Evolutionary conservation across 2,888 invertebrate genomes (phyloP).

Genomic region (Cyaniris semiargus): DNA sequence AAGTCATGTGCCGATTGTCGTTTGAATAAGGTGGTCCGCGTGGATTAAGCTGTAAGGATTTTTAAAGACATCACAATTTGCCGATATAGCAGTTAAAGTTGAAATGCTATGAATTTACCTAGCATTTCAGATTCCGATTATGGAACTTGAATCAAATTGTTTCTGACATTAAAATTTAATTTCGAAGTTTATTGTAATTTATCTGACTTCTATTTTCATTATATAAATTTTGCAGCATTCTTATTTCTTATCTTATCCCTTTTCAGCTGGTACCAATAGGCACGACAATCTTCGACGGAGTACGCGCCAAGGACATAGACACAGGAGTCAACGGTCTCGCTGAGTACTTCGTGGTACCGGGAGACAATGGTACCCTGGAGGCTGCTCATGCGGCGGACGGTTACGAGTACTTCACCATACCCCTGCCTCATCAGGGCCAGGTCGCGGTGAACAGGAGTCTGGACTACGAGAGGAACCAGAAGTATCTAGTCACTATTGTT

Average conservation of each 20-base stretch:
- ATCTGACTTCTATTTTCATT: too few species aligned
- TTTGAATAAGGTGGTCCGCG: background rate
- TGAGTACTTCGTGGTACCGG: slow-evolving; percentile 91
- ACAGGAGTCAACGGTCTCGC: slow-evolving; percentile 93
- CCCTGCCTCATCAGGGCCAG: slow-evolving; percentile 92
- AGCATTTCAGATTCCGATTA: too few species aligned
- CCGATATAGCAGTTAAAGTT: too few species aligned
- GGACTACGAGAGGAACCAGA: slow-evolving; percentile 93
- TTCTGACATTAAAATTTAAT: too few species aligned
- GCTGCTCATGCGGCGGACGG: slow-evolving; percentile 85
- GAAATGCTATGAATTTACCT: too few species aligned
- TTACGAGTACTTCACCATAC: slow-evolving; percentile 90
- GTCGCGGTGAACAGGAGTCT: slow-evolving; percentile 91
- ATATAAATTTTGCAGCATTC: background rate
- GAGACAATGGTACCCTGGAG: slow-evolving; percentile 70
- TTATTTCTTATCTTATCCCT: slow-evolving; percentile 36
- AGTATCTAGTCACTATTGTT: slow-evolving; percentile 92
- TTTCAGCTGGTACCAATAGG: slow-evolving; percentile 92
- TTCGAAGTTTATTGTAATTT: too few species aligned
- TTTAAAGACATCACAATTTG: background rate
- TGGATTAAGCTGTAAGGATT: background rate
- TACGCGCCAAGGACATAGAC: slow-evolving; percentile 90
- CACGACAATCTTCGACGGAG: slow-evolving; percentile 90
- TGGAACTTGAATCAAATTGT: too few species aligned
- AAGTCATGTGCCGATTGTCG: background rate